Percentiles rank a stretch among this genome's conserved stretches.
Evolutionary conservation across 2,888 invertebrate genomes (phyloP).

Genomic region (Odiellus spinosus): DNA sequence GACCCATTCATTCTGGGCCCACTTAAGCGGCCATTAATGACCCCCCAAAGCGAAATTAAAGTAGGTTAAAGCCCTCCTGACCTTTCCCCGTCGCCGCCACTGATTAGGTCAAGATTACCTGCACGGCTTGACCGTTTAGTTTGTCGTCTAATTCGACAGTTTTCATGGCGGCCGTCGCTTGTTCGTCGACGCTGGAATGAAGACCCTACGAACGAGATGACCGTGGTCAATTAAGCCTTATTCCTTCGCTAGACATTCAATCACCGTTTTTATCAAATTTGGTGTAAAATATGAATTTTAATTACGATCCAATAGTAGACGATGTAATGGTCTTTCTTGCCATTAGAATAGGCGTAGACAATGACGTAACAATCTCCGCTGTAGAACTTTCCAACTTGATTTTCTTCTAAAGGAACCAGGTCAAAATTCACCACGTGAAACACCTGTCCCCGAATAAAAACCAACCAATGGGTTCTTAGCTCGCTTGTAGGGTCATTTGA

Average conservation of each 20-base stretch:
- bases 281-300: no score
- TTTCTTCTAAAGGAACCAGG: slow-evolving; percentile 50
- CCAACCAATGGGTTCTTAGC: not conserved
- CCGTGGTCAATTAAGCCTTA: not conserved
- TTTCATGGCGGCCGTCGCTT: slow-evolving; percentile 45
- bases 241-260: no score
- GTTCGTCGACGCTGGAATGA: slow-evolving; percentile 56
- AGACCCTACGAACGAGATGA: slow-evolving; percentile 41
- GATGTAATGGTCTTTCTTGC: slow-evolving; percentile 24
- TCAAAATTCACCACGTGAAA: slow-evolving; percentile 61
- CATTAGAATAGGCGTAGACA: slow-evolving; percentile 52
- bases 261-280: no score
- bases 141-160: slow-evolving; percentile 40
- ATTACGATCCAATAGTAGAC: slow-evolving; percentile 31
- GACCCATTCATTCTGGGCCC: no score
- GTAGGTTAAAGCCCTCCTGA: no score
- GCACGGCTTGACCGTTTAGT: slow-evolving; percentile 39
- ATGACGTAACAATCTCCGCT: slow-evolving; percentile 67
- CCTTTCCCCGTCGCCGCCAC: no score
- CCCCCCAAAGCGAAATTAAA: no score
- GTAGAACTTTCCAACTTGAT: slow-evolving; percentile 55
- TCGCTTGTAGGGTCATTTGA: no score
- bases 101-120: no score
- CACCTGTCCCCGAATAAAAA: no score
- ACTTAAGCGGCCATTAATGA: no score